Evolutionary conservation across 2,888 invertebrate genomes (phyloP), one percentile per base, ranked within the genome.

Genomic region (Pristionchus mayeri): DNA sequence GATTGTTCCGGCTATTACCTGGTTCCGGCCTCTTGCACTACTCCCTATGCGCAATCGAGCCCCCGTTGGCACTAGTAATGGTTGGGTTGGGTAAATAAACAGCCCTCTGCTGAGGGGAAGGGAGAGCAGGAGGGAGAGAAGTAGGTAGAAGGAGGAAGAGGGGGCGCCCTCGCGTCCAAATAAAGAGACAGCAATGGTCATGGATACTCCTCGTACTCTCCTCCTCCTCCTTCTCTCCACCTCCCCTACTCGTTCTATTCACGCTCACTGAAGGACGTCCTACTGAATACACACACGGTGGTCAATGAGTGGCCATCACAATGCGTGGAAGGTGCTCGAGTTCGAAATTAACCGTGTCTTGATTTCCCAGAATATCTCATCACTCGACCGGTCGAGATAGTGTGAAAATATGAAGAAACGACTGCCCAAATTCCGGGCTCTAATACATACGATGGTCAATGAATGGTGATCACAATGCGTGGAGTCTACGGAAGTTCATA

Each of bases 1-100:
- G n/a, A n/a, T n/a, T n/a, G n/a, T n/a, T n/a, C n/a, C n/a, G n/a
- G n/a, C n/a, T n/a, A n/a, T n/a, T n/a, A n/a, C n/a, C n/a, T n/a
- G n/a, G n/a, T n/a, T n/a, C n/a, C n/a, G n/a, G n/a, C n/a, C n/a
- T n/a, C n/a, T n/a, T n/a, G n/a, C n/a, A n/a, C n/a, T n/a, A n/a
- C n/a, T n/a, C n/a, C n/a, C n/a, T n/a, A n/a, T n/a, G n/a, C n/a
- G n/a, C n/a, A n/a, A n/a, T n/a, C n/a, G n/a, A n/a, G n/a, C n/a
- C n/a, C n/a, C 40, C 40, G 71, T 71, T 37, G 71, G 71, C 44
- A 63, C 63, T 44, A 71, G 37, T 44, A 71, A 71, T 71, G 71
- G 71, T n/a, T 71, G 71, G 71, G 63, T 63, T 63, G 63, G 16
- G 71, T 71, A 71, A 71, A 71, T 71, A 71, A 71, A 71, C 71